Evolutionary conservation across 2,797 vertebrate genomes (phyloP).

Genomic region (Champsocephalus gunnari): DNA sequence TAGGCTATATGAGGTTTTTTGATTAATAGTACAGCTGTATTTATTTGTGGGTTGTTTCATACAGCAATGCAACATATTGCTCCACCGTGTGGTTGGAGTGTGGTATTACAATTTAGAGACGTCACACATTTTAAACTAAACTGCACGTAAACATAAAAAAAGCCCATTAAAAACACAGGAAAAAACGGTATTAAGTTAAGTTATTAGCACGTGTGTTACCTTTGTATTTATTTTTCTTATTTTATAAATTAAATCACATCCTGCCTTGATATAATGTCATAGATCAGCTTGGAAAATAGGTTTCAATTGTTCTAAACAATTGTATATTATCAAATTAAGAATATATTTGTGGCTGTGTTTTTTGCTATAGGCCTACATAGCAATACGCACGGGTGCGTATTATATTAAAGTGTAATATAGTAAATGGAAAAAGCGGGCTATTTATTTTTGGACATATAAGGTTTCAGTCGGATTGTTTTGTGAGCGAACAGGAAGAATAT

Average conservation of each 20-base stretch:
- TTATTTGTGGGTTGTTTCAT: too few species aligned
- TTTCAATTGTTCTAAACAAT: neutral
- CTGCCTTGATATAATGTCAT: neutral
- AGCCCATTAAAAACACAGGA: neutral
- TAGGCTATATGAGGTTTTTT: too few species aligned
- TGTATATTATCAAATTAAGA: neutral
- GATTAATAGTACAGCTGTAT: too few species aligned
- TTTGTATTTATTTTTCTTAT: too few species aligned
- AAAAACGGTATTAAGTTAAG: neutral
- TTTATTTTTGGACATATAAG: neutral
- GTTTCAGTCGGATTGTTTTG: constrained; percentile 17
- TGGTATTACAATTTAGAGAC: neutral
- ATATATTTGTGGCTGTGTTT: neutral
- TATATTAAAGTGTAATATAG: neutral
- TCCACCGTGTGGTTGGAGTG: neutral
- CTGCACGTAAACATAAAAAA: neutral
- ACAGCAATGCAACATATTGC: neutral
- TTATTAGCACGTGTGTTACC: neutral
- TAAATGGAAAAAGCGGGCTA: neutral
- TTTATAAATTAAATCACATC: too few species aligned
- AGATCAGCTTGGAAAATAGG: neutral
- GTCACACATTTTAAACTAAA: neutral
- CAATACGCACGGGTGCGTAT: too few species aligned
- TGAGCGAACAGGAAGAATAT: constrained; percentile 6
- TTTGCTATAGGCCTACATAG: too few species aligned